These are phyloP conservation scores for Tautogolabrus adspersus DNA, from an alignment of 2,113 vertebrate species.

Conservation along the genomic window DNA sequence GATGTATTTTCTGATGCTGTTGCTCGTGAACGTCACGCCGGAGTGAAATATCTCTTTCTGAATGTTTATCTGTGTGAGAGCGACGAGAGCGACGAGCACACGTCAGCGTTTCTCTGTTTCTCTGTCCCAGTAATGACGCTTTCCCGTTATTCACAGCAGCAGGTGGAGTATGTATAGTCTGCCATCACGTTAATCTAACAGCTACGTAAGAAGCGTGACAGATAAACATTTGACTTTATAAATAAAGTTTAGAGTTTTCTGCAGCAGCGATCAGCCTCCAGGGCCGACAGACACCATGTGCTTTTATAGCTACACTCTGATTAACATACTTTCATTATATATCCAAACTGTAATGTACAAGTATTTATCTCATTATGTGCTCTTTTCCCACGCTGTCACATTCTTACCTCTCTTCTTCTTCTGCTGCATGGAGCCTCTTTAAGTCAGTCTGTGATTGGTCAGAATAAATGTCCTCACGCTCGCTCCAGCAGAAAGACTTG, in stretches of 20 bases:
- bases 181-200: too few relatives aligned
- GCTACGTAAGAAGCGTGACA: too few relatives aligned
- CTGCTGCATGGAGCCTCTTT: constrained; percentile 6
- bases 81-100: too few relatives aligned
- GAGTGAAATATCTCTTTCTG: too few relatives aligned
- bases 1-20: too few relatives aligned
- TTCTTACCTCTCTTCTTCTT: constrained; percentile 54
- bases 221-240: not conserved
- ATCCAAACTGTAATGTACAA: not conserved
- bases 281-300: constrained; percentile 56
- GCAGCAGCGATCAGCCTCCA: not conserved
- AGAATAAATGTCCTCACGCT: constrained; percentile 36
- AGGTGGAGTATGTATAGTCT: too few relatives aligned
- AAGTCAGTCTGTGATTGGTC: constrained; percentile 16
- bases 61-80: too few relatives aligned
- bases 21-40: too few relatives aligned
- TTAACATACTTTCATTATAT: constrained; percentile 22
- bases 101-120: too few relatives aligned
- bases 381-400: constrained; percentile 6
- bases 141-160: not conserved
- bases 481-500: constrained; percentile 8
- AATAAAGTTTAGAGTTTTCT: constrained; percentile 17
- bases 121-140: too few relatives aligned
- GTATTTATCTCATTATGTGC: constrained; percentile 36
- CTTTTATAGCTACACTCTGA: constrained; percentile 58